Evolutionary conservation across 2,113 vertebrate genomes (phyloP).

Genomic region (Myiozetetes cayanensis): DNA sequence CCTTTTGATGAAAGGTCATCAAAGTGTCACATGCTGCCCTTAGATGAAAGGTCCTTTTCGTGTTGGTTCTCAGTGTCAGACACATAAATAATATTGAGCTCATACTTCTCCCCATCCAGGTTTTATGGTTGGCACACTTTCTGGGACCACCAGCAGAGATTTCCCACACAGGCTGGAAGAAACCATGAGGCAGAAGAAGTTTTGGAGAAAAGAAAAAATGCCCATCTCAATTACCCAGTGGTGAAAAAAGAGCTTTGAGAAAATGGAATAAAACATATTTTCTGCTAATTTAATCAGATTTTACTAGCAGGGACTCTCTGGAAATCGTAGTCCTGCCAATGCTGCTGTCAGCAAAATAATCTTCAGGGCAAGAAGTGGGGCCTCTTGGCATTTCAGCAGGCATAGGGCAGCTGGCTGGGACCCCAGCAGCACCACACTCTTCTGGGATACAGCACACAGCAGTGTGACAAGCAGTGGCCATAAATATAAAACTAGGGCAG

Average conservation of each 20-base stretch:
- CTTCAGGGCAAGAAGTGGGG: neutral
- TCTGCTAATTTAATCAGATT: neutral
- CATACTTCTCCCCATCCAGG: accelerated
- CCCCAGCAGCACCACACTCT: neutral
- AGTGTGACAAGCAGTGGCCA: neutral
- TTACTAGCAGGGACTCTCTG: neutral
- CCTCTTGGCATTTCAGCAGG: neutral
- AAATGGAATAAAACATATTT: neutral
- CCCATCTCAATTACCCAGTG: neutral
- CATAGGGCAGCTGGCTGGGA: neutral
- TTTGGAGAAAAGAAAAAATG: neutral
- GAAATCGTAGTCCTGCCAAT: neutral
- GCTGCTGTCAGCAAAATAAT: neutral
- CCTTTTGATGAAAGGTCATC: neutral
- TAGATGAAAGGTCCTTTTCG: neutral
- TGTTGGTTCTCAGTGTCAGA: neutral
- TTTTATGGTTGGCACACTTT: neutral
- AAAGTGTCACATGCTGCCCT: neutral
- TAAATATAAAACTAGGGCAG: conserved; percentile 13
- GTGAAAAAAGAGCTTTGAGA: neutral
- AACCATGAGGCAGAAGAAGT: accelerated
- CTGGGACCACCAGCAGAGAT: neutral
- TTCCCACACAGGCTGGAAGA: neutral
- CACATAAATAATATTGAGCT: neutral
- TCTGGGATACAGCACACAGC: accelerated